A percentile compares a stretch with the other conserved stretches of the same genome.
phyloP scores from a whole-genome alignment of 2,113 vertebrate species.

The Triplophysa rosa region DNA sequence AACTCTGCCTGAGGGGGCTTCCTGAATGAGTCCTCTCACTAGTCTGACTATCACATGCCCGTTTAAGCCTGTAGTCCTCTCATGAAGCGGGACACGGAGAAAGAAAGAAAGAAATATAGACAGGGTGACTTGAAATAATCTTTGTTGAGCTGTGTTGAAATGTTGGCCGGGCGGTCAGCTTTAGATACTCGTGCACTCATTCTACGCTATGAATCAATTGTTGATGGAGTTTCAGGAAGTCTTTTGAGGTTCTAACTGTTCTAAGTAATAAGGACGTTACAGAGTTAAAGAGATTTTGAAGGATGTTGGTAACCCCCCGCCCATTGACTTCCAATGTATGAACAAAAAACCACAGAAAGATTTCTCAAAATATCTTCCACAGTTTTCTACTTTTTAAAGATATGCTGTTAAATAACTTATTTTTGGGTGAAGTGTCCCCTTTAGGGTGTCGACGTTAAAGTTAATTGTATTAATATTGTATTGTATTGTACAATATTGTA shows the following conservation, averaged over 20 bases:
- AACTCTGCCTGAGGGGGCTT: conserved; percentile 33
- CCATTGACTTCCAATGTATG: too few relatives aligned
- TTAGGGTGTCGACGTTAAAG: too few relatives aligned
- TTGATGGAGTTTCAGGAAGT: neutral
- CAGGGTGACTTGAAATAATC: conserved; percentile 68
- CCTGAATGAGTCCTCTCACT: conserved; percentile 37
- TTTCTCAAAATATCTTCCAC: too few relatives aligned
- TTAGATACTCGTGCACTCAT: conserved; percentile 27
- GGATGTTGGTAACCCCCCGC: too few relatives aligned
- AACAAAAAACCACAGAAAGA: too few relatives aligned
- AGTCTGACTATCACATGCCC: conserved; percentile 39
- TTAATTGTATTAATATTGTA: too few relatives aligned
- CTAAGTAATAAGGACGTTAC: neutral
- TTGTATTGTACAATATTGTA: too few relatives aligned
- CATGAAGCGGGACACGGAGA: conserved; percentile 23
- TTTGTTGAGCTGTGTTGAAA: conserved; percentile 65
- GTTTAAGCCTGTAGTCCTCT: conserved; percentile 34
- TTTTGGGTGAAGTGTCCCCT: too few relatives aligned
- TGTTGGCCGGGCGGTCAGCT: conserved; percentile 51
- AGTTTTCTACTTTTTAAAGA: too few relatives aligned
- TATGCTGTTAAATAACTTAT: too few relatives aligned
- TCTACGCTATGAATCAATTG: conserved; percentile 1
- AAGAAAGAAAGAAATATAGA: conserved; percentile 46
- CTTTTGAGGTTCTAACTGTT: neutral
- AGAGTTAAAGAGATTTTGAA: too few relatives aligned